These are phyloP conservation scores for Gallinago nigripennis DNA, from an alignment of 2,797 vertebrate species.

Conservation along the genomic window DNA sequence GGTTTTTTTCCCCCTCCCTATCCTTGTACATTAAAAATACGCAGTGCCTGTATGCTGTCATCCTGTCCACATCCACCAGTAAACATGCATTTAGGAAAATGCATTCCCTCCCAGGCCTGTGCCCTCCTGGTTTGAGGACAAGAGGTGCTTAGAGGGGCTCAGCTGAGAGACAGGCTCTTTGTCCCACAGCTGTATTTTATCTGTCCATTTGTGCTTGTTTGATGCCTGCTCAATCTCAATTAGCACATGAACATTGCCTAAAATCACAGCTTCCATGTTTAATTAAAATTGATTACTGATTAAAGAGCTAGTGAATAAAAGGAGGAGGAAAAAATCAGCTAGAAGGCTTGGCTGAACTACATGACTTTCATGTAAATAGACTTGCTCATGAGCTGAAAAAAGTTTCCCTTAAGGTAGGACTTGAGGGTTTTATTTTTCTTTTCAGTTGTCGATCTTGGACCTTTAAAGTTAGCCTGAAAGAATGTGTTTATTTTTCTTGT, in stretches of 20 bases:
- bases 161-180: not conserved
- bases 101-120: not conserved
- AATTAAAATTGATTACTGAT: not conserved
- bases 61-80: not conserved
- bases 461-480: conserved; percentile 26
- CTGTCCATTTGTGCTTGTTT: not conserved
- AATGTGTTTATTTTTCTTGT: conserved; percentile 42
- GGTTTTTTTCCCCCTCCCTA: accelerated
- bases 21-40: not conserved
- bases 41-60: not conserved
- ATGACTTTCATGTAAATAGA: not conserved
- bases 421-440: not conserved
- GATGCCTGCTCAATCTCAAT: not conserved
- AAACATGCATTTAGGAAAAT: not conserved
- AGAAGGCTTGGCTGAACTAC: not conserved
- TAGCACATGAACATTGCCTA: not conserved
- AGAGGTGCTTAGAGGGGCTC: not conserved
- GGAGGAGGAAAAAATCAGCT: not conserved
- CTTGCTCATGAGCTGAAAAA: not conserved
- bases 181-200: not conserved
- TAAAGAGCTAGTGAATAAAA: not conserved
- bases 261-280: not conserved
- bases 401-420: not conserved
- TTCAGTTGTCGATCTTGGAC: not conserved
- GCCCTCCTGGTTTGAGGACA: not conserved